A percentile compares a stretch with the other conserved stretches of the same genome.
These are phyloP conservation scores for Clarias laeviceps DNA, from an alignment of 2,797 vertebrate species.

Conservation along the genomic window DNA sequence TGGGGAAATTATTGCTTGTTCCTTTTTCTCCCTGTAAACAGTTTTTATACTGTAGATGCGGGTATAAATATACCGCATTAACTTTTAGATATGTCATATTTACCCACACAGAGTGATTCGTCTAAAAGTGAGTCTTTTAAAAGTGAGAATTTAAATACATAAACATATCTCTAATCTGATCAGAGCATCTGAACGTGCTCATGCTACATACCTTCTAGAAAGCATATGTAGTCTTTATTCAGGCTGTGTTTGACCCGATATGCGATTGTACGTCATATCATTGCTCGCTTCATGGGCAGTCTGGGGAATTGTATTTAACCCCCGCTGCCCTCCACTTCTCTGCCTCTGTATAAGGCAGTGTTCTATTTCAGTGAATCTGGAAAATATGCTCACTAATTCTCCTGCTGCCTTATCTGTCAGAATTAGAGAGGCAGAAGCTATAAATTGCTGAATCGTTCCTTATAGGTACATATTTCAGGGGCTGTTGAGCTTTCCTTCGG, in stretches of 20 bases:
- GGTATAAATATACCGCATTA: background rate
- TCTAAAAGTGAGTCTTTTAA: background rate
- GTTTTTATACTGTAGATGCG: background rate
- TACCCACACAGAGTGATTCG: background rate
- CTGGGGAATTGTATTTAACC: conserved; percentile 67
- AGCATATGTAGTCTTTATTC: conserved; percentile 25
- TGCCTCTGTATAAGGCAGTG: conserved; percentile 79
- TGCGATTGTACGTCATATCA: conserved; percentile 28
- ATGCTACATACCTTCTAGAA: conserved; percentile 17
- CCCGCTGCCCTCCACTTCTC: conserved; percentile 62
- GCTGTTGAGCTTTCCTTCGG: conserved; percentile 56
- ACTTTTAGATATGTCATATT: background rate
- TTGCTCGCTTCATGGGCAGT: conserved; percentile 31
- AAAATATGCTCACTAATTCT: conserved; percentile 63
- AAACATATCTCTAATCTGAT: background rate
- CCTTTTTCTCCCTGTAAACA: background rate
- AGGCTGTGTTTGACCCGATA: conserved; percentile 27
- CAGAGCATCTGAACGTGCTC: background rate
- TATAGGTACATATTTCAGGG: conserved; percentile 78
- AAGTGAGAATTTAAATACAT: background rate
- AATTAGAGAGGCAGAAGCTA: conserved; percentile 64
- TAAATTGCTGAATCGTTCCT: conserved; percentile 57
- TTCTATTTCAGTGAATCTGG: conserved; percentile 74
- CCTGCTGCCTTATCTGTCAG: conserved; percentile 69
- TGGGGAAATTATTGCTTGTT: conserved; percentile 7